Percentiles rank a stretch among this genome's conserved stretches.
Conservation (phyloP, 1,140 invertebrate species). For the Helicoverpa zea region DNA sequence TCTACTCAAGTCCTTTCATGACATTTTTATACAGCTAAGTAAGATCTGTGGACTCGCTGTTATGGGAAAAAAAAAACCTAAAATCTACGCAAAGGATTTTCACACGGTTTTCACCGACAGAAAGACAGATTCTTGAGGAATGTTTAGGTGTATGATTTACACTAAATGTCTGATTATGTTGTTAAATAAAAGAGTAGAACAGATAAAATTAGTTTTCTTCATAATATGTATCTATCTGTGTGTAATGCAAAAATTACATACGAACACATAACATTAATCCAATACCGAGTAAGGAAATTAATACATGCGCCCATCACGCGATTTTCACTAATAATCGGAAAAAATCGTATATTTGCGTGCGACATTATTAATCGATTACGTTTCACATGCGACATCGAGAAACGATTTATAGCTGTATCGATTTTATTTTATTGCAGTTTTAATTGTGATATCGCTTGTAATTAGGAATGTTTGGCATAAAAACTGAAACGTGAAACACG, state of each 20-base stretch:
- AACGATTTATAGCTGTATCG: constrained; percentile 19
- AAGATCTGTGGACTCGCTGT: too few species aligned
- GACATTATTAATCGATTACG: constrained; percentile 27
- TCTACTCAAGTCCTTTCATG: too few species aligned
- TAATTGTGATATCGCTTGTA: constrained; percentile 21
- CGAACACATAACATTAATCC: background rate
- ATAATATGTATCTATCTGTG: background rate
- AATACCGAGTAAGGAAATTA: background rate
- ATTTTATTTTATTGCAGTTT: constrained; percentile 21
- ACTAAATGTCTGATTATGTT: too few species aligned
- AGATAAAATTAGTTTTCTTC: too few species aligned
- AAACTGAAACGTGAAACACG: background rate
- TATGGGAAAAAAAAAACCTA: too few species aligned
- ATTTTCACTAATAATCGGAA: constrained; percentile 18
- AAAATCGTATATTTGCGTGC: constrained; percentile 23
- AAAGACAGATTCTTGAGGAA: too few species aligned
- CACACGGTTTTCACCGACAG: too few species aligned
- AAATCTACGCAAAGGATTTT: too few species aligned
- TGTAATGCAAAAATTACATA: background rate
- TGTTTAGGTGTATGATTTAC: too few species aligned
- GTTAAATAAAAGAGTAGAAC: too few species aligned
- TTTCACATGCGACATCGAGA: constrained; percentile 34
- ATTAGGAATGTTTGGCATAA: constrained; percentile 1
- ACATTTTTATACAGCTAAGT: too few species aligned
- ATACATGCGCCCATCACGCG: background rate